phyloP scores from a whole-genome alignment of 2,797 vertebrate genomes.

The Tangara arthus region DNA sequence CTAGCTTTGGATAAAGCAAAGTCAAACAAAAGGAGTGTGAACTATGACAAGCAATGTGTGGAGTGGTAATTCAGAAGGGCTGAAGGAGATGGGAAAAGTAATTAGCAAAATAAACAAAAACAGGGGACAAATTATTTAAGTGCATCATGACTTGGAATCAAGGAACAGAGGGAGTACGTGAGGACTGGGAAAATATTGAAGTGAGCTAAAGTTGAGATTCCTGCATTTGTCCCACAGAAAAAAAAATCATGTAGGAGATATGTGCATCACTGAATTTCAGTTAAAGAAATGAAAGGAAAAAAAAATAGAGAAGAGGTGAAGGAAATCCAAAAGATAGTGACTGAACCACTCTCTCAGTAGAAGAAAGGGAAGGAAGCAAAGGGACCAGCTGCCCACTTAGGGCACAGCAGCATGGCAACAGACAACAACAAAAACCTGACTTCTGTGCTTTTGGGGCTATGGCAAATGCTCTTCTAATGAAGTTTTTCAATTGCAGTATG shows the following conservation, averaged over 20 bases:
- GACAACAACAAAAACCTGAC: not conserved
- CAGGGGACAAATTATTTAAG: not conserved
- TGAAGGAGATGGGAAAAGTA: not conserved
- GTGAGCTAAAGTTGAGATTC: not conserved
- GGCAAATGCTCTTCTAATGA: not conserved
- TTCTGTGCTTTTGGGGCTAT: not conserved
- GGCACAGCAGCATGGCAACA: not conserved
- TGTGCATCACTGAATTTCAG: not conserved
- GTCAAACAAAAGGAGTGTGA: constrained; percentile 3
- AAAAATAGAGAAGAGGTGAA: not conserved
- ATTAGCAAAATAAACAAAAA: constrained; percentile 18
- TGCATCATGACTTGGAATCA: not conserved
- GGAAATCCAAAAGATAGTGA: not conserved
- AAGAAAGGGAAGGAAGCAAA: not conserved
- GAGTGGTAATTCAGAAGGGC: not conserved
- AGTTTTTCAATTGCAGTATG: not conserved
- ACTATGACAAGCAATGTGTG: not conserved
- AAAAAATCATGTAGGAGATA: not conserved
- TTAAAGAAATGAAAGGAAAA: not conserved
- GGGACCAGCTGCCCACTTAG: not conserved
- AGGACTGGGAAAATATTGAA: not conserved
- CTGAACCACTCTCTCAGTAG: not conserved
- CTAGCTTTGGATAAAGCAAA: not conserved
- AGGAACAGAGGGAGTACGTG: not conserved
- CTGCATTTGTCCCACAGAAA: not conserved